Percentiles rank a stretch among this genome's conserved stretches.
phyloP scores from a whole-genome alignment of 2,113 vertebrate genomes.

The Arothron firmamentum region DNA sequence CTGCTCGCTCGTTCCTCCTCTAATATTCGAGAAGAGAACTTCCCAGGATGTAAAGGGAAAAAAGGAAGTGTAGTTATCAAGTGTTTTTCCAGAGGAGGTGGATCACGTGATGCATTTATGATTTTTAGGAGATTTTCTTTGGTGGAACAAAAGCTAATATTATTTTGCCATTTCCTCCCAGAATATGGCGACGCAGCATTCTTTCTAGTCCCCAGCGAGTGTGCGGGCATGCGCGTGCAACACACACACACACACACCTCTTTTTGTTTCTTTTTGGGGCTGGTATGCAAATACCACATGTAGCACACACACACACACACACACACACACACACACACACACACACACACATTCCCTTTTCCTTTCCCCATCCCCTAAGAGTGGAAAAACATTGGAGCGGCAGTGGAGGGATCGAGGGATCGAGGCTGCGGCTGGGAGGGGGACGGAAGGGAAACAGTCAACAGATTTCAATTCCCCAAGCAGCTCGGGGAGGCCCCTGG shows the following conservation, averaged over 20 bases:
- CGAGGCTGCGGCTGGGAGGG: slow-evolving; percentile 54
- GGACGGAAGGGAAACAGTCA: slow-evolving; percentile 68
- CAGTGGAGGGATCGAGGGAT: slow-evolving; percentile 48
- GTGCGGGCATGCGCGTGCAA: slow-evolving; percentile 2
- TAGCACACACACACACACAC: background rate
- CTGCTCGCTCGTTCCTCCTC: background rate
- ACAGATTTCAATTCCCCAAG: slow-evolving; percentile 74
- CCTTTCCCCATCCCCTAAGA: slow-evolving; percentile 46
- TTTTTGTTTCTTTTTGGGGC: slow-evolving; percentile 1
- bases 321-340: slow-evolving; percentile 30
- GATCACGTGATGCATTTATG: slow-evolving; percentile 31
- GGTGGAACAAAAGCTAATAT: slow-evolving; percentile 50
- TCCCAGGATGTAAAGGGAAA: no score
- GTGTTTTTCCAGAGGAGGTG: slow-evolving; percentile 4
- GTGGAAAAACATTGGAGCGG: slow-evolving; percentile 63
- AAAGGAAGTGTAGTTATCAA: no score
- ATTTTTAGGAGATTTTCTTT: slow-evolving; percentile 25
- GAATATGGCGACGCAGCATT: slow-evolving; percentile 38
- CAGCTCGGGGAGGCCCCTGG: slow-evolving; percentile 56
- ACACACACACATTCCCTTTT: slow-evolving; percentile 14
- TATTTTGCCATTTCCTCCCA: slow-evolving; percentile 55
- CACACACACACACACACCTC: slow-evolving; percentile 24
- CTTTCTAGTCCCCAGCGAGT: slow-evolving; percentile 34
- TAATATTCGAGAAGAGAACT: no score
- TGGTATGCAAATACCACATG: no score